These are phyloP conservation scores for Hypotaenidia philippensis DNA, from an alignment of 2,797 vertebrate species.

Conservation along the genomic window DNA sequence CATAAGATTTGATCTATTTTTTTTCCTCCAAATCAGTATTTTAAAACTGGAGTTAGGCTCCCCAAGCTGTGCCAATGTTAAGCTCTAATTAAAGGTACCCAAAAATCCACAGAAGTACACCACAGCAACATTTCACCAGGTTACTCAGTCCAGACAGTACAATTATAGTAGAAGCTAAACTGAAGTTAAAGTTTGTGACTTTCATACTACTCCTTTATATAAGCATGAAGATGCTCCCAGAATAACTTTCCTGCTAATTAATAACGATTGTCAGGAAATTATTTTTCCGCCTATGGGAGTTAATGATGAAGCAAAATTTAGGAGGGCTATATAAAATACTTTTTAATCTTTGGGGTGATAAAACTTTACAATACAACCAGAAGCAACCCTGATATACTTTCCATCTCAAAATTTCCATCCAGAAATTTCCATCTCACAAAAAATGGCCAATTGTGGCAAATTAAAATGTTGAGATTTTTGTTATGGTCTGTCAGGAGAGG, in stretches of 20 bases:
- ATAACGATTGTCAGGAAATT: neutral
- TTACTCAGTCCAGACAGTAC: neutral
- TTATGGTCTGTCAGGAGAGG: neutral
- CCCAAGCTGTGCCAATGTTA: neutral
- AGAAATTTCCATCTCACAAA: neutral
- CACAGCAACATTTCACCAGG: neutral
- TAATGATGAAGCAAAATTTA: neutral
- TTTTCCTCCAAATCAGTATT: neutral
- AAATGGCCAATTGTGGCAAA: neutral
- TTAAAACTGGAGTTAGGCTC: neutral
- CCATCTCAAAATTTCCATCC: too few species aligned
- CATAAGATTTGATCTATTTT: neutral
- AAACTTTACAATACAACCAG: neutral
- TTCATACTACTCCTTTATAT: neutral
- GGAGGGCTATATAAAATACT: neutral
- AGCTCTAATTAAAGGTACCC: neutral
- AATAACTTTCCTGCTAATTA: neutral
- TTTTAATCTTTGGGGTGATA: neutral
- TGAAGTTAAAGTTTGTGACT: neutral
- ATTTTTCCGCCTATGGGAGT: neutral
- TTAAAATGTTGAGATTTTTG: neutral
- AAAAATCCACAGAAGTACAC: neutral
- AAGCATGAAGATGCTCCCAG: accelerated
- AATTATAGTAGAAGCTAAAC: neutral
- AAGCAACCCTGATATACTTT: neutral